Conservation (phyloP, 2,797 vertebrate genomes). For the Danio albolineatus region DNA sequence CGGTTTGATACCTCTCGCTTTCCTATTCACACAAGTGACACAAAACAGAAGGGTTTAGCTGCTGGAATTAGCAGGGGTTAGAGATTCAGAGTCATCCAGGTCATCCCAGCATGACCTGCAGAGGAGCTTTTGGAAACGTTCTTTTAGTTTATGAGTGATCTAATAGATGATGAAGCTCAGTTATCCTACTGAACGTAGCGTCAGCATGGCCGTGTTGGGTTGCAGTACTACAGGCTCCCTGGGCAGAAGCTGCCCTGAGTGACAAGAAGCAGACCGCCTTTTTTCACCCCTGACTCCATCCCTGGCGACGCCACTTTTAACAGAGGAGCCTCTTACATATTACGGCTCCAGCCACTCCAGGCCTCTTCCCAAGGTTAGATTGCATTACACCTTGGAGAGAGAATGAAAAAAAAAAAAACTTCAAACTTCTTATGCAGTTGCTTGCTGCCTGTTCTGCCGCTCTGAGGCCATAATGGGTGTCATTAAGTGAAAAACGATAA, state of each 20-base stretch:
- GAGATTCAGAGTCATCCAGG: slow-evolving; percentile 21
- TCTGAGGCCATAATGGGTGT: slow-evolving; percentile 66
- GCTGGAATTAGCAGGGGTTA: slow-evolving; percentile 51
- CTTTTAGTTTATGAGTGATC: slow-evolving; percentile 23
- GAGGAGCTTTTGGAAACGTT: slow-evolving; percentile 1
- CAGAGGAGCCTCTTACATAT: slow-evolving; percentile 62
- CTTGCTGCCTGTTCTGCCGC: slow-evolving; percentile 59
- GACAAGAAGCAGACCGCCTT: slow-evolving; percentile 78
- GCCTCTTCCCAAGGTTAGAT: slow-evolving; percentile 68
- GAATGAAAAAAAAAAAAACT: slow-evolving; percentile 54
- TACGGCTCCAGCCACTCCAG: slow-evolving; percentile 65
- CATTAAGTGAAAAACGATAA: slow-evolving; percentile 76
- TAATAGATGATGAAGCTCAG: slow-evolving; percentile 35
- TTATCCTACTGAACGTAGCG: slow-evolving; percentile 16
- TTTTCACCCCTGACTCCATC: slow-evolving; percentile 66
- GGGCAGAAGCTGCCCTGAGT: slow-evolving; percentile 71
- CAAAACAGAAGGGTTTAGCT: slow-evolving; percentile 58
- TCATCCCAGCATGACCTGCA: not conserved
- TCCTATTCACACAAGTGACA: slow-evolving; percentile 60
- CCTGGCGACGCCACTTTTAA: slow-evolving; percentile 59
- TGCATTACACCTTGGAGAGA: slow-evolving; percentile 69
- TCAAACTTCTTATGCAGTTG: slow-evolving; percentile 75
- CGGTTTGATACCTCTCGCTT: slow-evolving; percentile 55
- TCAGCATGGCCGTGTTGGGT: slow-evolving; percentile 52
- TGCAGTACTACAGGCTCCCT: slow-evolving; percentile 56